Percentiles rank a stretch among this genome's conserved stretches.
These are phyloP conservation scores for Zelleria hepariella DNA, from an alignment of 2,888 invertebrate genomes.

Conservation along the genomic window DNA sequence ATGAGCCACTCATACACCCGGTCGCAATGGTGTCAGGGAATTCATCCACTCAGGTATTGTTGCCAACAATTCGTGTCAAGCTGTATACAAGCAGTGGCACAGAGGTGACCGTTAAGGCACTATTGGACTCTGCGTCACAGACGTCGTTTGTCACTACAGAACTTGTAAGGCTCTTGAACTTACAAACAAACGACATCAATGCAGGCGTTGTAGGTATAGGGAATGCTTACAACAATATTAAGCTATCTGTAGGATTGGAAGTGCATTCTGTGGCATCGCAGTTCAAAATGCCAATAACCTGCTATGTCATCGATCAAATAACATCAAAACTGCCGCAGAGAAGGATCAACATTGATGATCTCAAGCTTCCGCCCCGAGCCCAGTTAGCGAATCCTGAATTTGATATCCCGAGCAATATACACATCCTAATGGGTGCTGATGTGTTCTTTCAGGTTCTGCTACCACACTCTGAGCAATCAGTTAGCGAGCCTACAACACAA, in stretches of 20 bases:
- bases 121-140: slow-evolving; percentile 1
- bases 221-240: background rate
- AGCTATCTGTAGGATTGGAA: background rate
- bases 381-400: slow-evolving; percentile 12
- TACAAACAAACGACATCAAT: background rate
- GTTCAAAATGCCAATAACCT: slow-evolving; percentile 8
- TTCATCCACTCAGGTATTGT: background rate
- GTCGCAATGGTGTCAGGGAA: background rate
- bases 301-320: slow-evolving; percentile 13
- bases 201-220: background rate
- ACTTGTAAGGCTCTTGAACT: background rate
- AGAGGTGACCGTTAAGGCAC: background rate
- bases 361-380: slow-evolving; percentile 8
- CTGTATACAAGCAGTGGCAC: background rate
- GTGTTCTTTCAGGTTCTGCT: slow-evolving; percentile 16
- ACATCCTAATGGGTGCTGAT: no score
- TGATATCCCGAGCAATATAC: slow-evolving; percentile 10
- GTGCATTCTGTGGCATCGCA: slow-evolving; percentile 8
- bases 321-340: no score
- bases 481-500: background rate
- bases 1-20: background rate
- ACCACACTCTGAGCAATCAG: no score
- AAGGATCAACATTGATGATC: no score
- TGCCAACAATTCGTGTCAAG: background rate
- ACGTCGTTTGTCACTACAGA: background rate